A percentile compares a stretch with the other conserved stretches of the same genome.
Evolutionary conservation across 2,797 vertebrate species (phyloP).

Genomic region (Gallinago solitaria): DNA sequence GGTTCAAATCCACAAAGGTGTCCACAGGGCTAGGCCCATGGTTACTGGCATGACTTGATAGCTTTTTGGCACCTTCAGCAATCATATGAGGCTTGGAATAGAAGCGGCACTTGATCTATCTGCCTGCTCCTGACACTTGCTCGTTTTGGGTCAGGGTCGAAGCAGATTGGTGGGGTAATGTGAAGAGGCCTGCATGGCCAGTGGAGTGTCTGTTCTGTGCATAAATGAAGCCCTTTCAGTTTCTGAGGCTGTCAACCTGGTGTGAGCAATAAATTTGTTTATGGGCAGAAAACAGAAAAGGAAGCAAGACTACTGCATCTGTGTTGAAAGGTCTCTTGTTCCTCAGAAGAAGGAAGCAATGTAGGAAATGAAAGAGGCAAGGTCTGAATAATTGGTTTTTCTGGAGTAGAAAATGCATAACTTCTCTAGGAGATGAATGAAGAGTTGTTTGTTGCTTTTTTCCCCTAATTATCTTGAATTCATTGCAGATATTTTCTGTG

Average conservation of each 20-base stretch:
- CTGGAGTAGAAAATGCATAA: slow-evolving; percentile 27
- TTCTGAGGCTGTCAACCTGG: slow-evolving; percentile 1
- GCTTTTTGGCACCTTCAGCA: neutral
- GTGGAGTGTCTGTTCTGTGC: neutral
- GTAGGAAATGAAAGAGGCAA: slow-evolving; percentile 36
- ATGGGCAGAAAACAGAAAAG: slow-evolving; percentile 43
- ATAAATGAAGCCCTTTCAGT: slow-evolving; percentile 34
- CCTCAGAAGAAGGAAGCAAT: slow-evolving; percentile 49
- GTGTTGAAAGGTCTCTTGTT: slow-evolving; percentile 59
- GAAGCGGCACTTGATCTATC: neutral
- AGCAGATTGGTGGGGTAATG: neutral
- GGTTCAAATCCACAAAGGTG: neutral
- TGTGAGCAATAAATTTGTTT: slow-evolving; percentile 4
- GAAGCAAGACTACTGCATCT: slow-evolving; percentile 23
- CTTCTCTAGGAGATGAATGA: slow-evolving; percentile 41
- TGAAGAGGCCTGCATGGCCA: neutral
- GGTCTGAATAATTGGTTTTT: slow-evolving; percentile 47
- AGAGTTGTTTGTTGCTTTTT: slow-evolving; percentile 20
- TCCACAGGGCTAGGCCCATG: neutral
- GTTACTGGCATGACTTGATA: neutral
- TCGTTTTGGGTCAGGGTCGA: neutral
- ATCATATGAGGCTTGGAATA: neutral
- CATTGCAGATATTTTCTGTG: slow-evolving; percentile 60
- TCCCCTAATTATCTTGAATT: slow-evolving; percentile 46
- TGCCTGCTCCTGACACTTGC: neutral